These are phyloP conservation scores for Myocastor coypus DNA, from an alignment of 2,113 vertebrate species.

Conservation along the genomic window DNA sequence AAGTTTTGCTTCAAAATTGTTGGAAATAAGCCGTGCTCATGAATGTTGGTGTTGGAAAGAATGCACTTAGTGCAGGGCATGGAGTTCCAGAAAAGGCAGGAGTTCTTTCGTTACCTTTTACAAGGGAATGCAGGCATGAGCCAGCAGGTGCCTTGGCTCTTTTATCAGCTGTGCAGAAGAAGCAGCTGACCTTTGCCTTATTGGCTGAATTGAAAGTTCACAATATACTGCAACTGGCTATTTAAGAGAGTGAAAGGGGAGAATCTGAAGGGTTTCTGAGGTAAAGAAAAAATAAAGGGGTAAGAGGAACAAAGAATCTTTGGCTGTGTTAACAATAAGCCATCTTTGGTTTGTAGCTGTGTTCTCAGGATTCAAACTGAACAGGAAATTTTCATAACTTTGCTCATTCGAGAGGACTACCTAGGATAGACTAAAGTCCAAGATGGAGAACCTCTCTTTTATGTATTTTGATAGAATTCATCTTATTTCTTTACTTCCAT, in stretches of 20 bases:
- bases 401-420: background rate
- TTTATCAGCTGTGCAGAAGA: background rate
- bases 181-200: no score
- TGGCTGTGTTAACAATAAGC: background rate
- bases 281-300: background rate
- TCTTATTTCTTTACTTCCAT: background rate
- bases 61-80: background rate
- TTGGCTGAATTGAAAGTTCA: background rate
- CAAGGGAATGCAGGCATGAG: background rate
- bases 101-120: background rate
- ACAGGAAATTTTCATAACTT: background rate
- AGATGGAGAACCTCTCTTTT: background rate
- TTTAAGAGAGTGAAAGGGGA: background rate
- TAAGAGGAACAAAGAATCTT: background rate
- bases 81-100: background rate
- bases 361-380: background rate
- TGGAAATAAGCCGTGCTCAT: background rate
- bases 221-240: background rate
- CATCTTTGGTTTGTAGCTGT: background rate
- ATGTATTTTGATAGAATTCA: background rate
- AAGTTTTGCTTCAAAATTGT: background rate
- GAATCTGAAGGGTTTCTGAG: background rate
- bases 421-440: background rate
- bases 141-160: background rate
- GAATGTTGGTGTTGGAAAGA: background rate